phyloP scores from a whole-genome alignment of 2,113 vertebrate species.

The Alexandromys fortis region DNA sequence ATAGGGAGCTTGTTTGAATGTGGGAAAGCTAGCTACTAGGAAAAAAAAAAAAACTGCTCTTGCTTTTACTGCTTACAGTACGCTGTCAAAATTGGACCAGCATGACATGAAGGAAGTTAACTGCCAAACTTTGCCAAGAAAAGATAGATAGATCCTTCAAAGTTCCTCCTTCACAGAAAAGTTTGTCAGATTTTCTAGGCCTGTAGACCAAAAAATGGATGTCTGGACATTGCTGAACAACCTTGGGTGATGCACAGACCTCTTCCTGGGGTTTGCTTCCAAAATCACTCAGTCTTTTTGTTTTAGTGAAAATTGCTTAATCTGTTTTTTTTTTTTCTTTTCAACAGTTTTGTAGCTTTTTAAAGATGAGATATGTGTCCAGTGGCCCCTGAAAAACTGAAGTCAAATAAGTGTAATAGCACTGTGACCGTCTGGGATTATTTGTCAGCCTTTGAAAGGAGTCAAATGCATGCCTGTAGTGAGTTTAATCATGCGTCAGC shows the following conservation, averaged over 20 bases:
- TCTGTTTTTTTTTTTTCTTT: no score
- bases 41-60: neutral
- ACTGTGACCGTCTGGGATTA: no score
- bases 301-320: no score
- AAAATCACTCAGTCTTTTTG: no score
- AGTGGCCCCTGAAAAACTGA: no score
- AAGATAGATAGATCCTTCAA: neutral
- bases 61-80: neutral
- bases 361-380: no score
- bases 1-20: neutral
- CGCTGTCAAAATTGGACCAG: neutral
- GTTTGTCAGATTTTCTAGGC: neutral
- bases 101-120: neutral
- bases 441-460: no score
- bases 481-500: slow-evolving; percentile 58
- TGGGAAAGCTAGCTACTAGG: neutral
- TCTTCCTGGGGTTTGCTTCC: no score
- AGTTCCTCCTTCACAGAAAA: neutral
- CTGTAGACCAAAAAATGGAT: neutral
- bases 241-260: neutral
- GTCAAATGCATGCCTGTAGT: no score
- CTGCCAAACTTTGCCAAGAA: neutral
- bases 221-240: neutral
- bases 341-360: no score
- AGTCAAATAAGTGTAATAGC: no score